These are phyloP conservation scores for Drosophila virilis DNA, from an alignment of 1,140 invertebrate species.

Conservation along the genomic window DNA sequence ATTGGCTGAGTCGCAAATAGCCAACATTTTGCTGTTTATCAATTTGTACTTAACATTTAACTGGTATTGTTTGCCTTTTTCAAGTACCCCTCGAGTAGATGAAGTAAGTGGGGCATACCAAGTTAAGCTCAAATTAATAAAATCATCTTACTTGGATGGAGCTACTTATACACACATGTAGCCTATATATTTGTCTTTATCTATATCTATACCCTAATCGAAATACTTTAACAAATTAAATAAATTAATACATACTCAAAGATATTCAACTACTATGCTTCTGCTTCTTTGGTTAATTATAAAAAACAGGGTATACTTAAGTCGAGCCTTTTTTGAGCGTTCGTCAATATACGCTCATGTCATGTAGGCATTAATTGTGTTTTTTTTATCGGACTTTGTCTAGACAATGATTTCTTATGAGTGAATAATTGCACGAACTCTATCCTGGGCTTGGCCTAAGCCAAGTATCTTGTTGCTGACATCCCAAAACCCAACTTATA, in stretches of 20 bases:
- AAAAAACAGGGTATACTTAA: constrained; percentile 8
- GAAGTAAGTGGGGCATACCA: neutral
- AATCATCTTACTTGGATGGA: neutral
- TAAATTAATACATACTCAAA: no score
- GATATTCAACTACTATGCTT: no score
- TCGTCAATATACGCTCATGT: constrained; percentile 18
- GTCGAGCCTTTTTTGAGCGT: neutral
- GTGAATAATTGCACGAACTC: constrained; percentile 4
- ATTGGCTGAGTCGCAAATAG: constrained; percentile 31
- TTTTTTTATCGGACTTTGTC: constrained; percentile 13
- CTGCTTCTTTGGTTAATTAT: neutral
- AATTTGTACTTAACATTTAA: constrained; percentile 30
- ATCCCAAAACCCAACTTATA: neutral
- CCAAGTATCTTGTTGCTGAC: constrained; percentile 7
- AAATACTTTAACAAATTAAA: no score
- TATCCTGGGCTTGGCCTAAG: constrained; percentile 18
- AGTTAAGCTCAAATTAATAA: neutral
- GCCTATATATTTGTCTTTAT: no score
- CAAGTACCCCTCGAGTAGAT: neutral
- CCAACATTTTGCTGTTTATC: constrained; percentile 23
- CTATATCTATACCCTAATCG: no score
- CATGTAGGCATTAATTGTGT: constrained; percentile 27
- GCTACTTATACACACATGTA: neutral
- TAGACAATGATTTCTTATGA: constrained; percentile 16
- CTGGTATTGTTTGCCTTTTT: constrained; percentile 7